Percentiles rank a stretch among this genome's conserved stretches.
Conservation (phyloP, 2,113 vertebrate species). For the Callionymus lyra region DNA sequence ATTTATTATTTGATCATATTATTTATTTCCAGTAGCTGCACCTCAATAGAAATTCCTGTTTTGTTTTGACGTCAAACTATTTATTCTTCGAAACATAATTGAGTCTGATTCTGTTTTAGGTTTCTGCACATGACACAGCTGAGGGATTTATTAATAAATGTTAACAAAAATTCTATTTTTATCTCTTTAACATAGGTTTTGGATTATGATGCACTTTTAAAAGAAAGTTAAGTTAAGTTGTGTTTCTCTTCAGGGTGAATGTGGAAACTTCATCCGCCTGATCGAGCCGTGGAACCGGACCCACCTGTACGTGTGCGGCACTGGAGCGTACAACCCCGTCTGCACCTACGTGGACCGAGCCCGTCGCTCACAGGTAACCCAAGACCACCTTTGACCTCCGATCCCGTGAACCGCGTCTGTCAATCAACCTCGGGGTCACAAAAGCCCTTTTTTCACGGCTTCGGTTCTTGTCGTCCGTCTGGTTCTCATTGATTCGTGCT, state of each 20-base stretch:
- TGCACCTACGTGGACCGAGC: constrained; percentile 93
- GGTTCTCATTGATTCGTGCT: constrained; percentile 35
- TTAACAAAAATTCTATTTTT: too few relatives aligned
- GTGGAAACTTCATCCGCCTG: constrained; percentile 95
- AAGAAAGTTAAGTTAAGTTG: constrained; percentile 18
- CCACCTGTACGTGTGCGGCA: constrained; percentile 94
- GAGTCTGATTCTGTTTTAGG: too few relatives aligned
- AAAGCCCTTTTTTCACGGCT: constrained; percentile 19
- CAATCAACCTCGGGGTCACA: constrained; percentile 30
- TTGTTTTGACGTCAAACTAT: too few relatives aligned
- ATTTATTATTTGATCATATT: too few relatives aligned
- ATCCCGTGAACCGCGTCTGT: constrained; percentile 27
- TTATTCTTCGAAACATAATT: too few relatives aligned
- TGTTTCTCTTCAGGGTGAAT: constrained; percentile 77
- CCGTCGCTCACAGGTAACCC: constrained; percentile 89
- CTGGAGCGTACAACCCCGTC: constrained; percentile 94
- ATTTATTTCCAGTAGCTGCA: too few relatives aligned
- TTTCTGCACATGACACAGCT: too few relatives aligned
- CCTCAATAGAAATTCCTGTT: too few relatives aligned
- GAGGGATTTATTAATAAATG: too few relatives aligned
- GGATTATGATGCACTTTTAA: too few relatives aligned
- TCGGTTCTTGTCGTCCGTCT: constrained; percentile 22
- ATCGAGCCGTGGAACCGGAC: constrained; percentile 98
- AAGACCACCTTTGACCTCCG: constrained; percentile 44
- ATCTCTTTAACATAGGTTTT: too few relatives aligned